phyloP scores from a whole-genome alignment of 2,113 vertebrate genomes.

The Aldabrachelys gigantea region DNA sequence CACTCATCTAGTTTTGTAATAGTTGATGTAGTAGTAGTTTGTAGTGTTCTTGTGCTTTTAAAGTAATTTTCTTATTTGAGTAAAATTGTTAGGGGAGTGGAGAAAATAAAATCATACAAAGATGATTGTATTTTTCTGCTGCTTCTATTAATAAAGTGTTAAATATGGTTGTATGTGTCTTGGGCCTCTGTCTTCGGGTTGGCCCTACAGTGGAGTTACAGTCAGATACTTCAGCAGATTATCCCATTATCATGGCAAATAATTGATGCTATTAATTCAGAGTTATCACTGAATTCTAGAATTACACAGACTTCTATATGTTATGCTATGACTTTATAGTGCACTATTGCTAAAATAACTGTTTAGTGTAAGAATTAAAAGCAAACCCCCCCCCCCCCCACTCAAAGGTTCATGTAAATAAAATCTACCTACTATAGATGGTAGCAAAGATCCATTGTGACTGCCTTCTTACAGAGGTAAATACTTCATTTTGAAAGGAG shows the following conservation, averaged over 20 bases:
- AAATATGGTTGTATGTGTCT: neutral
- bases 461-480: no score
- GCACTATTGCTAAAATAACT: neutral
- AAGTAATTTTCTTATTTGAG: neutral
- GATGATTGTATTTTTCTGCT: neutral
- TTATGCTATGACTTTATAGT: neutral
- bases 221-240: conserved; percentile 5
- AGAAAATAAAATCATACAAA: neutral
- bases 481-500: neutral
- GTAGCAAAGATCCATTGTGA: rapidly evolving
- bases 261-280: conserved; percentile 41
- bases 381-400: rapidly evolving
- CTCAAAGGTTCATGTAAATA: neutral
- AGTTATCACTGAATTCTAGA: neutral
- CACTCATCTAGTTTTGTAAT: no score
- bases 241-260: conserved; percentile 26
- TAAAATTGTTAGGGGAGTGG: neutral
- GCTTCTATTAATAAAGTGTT: neutral
- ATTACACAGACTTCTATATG: neutral
- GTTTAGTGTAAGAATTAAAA: neutral
- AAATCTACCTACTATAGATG: neutral
- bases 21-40: no score
- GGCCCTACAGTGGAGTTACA: conserved; percentile 15
- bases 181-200: neutral
- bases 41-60: neutral